A percentile compares a stretch with the other conserved stretches of the same genome.
phyloP scores from a whole-genome alignment of 2,888 invertebrate genomes.

The Diarsia dahlii region DNA sequence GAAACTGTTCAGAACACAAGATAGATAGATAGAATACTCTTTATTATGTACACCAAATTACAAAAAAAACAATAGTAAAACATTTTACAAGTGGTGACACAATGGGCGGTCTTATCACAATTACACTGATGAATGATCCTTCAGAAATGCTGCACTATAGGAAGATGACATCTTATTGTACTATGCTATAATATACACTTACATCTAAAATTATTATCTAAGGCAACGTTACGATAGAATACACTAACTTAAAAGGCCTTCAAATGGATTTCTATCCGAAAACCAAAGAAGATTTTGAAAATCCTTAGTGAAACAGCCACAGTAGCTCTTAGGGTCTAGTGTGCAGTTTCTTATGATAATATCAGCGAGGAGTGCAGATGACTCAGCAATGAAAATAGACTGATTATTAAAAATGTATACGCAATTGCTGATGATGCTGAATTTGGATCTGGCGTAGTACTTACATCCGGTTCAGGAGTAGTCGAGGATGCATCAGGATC shows the following conservation, averaged over 20 bases:
- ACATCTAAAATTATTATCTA: conserved; percentile 20
- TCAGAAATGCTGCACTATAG: conserved; percentile 38
- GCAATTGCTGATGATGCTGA: conserved; percentile 80
- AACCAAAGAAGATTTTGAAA: conserved; percentile 56
- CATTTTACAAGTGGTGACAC: no score
- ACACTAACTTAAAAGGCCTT: conserved; percentile 36
- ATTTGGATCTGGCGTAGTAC: conserved; percentile 44
- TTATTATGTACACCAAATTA: no score
- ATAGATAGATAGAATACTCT: no score
- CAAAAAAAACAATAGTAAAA: no score
- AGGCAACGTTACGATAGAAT: conserved; percentile 2
- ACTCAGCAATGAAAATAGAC: conserved; percentile 75
- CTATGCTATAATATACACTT: neutral
- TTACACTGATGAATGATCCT: conserved; percentile 32
- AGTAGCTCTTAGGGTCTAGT: conserved; percentile 66
- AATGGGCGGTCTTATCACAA: no score
- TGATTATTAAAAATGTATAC: conserved; percentile 80
- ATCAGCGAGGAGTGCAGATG: conserved; percentile 75
- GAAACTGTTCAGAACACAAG: conserved; percentile 14
- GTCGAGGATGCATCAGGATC: neutral
- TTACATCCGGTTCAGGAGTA: neutral
- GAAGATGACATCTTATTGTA: conserved; percentile 2
- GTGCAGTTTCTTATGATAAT: conserved; percentile 71
- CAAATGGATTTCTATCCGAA: conserved; percentile 65
- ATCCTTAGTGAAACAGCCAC: conserved; percentile 50